These are phyloP conservation scores for Magallana ariakensis DNA, from an alignment of 1,140 invertebrate genomes.

Conservation along the genomic window DNA sequence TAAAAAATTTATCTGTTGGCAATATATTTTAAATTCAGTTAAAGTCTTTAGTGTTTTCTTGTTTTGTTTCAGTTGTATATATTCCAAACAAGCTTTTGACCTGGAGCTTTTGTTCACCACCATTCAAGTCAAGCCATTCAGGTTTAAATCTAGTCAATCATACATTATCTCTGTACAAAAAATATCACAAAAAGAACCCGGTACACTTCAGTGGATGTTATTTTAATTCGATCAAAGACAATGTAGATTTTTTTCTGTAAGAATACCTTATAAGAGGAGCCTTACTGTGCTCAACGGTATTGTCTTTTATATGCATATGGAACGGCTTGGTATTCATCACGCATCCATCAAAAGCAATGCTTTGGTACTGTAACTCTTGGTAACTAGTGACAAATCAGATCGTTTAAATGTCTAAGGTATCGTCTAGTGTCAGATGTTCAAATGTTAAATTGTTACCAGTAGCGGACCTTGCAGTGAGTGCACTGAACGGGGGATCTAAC, in stretches of 20 bases:
- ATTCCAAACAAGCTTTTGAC: not conserved
- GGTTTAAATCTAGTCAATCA: conserved; percentile 17
- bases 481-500: not conserved
- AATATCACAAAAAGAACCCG: not conserved
- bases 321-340: not conserved
- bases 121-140: too few relatives aligned
- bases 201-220: conserved; percentile 10
- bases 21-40: too few relatives aligned
- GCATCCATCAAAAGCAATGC: conserved; percentile 25
- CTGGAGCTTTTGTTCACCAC: too few relatives aligned
- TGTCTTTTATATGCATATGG: conserved; percentile 8
- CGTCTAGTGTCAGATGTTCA: conserved; percentile 15
- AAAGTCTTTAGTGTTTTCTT: not conserved
- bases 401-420: conserved; percentile 28
- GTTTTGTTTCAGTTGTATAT: not conserved
- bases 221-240: conserved; percentile 32
- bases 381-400: conserved; percentile 37
- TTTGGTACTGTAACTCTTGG: conserved; percentile 22
- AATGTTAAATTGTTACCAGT: conserved; percentile 38
- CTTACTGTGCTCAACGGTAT: not conserved
- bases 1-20: not conserved
- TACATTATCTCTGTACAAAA: not conserved
- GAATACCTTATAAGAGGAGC: conserved; percentile 2
- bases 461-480: not conserved
- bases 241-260: not conserved